These are phyloP conservation scores for Philhelius pedissequus DNA, from an alignment of 2,888 invertebrate genomes.

Conservation along the genomic window DNA sequence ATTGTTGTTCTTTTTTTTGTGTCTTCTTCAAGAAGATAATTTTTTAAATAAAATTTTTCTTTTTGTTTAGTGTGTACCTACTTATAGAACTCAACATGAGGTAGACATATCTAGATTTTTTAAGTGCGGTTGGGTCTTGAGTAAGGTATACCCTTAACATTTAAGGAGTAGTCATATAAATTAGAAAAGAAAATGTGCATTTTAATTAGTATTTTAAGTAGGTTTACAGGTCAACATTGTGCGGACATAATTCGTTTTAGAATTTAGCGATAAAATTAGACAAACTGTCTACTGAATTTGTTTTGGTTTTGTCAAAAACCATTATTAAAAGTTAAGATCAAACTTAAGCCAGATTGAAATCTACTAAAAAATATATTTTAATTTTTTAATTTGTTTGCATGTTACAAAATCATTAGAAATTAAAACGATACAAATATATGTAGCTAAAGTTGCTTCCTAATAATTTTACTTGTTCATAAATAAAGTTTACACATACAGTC, in stretches of 20 bases:
- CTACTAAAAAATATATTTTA: background rate
- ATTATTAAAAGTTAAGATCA: background rate
- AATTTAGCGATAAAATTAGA: background rate
- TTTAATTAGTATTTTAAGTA: constrained; percentile 15
- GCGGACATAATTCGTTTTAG: background rate
- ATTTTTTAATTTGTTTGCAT: background rate
- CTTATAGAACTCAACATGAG: background rate
- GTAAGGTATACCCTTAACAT: background rate
- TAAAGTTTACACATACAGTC: background rate
- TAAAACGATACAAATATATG: background rate
- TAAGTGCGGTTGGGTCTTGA: background rate
- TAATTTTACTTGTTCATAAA: background rate
- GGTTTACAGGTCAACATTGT: constrained; percentile 34
- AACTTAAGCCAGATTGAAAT: background rate
- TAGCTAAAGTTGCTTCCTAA: background rate
- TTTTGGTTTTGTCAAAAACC: background rate
- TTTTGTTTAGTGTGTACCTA: background rate
- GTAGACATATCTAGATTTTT: background rate
- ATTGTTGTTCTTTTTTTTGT: constrained; percentile 6
- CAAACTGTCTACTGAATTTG: background rate
- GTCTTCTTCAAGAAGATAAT: background rate
- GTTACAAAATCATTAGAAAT: background rate
- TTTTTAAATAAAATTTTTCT: constrained; percentile 37
- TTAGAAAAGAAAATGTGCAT: background rate
- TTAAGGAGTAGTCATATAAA: background rate